Conservation (phyloP, 2,888 invertebrate genomes). For the Elegia similella region DNA sequence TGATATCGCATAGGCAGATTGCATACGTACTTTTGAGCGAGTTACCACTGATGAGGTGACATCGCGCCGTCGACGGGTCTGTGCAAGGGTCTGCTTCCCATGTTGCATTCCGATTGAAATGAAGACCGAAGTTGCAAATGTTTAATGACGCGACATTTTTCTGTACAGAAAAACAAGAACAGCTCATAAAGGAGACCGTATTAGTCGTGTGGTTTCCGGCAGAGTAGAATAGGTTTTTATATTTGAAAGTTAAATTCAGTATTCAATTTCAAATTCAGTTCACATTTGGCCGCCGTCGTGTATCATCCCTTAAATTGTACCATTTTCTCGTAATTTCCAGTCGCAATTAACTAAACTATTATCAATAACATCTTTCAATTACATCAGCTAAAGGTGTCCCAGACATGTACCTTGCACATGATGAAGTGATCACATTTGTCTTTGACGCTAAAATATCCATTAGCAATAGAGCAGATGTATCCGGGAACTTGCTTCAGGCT, state of each 20-base stretch:
- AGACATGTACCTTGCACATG: background rate
- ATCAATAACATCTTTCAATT: too few relatives aligned
- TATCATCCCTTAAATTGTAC: too few relatives aligned
- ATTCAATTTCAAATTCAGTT: too few relatives aligned
- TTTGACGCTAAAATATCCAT: background rate
- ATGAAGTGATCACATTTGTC: conserved; percentile 3
- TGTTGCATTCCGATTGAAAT: conserved; percentile 83
- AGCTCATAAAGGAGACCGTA: too few relatives aligned
- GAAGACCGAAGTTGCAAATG: conserved; percentile 85
- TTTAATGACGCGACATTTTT: conserved; percentile 84
- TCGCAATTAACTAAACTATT: too few relatives aligned
- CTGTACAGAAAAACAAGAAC: conserved; percentile 26
- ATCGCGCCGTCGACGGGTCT: background rate
- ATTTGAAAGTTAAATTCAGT: background rate
- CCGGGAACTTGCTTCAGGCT: background rate
- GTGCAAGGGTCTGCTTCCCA: conserved; percentile 16
- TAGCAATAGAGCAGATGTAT: background rate
- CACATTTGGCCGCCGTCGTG: too few relatives aligned
- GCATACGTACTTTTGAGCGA: background rate
- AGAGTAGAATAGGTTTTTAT: background rate
- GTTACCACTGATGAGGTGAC: conserved; percentile 19
- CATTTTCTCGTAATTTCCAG: too few relatives aligned
- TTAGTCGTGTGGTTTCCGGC: too few relatives aligned
- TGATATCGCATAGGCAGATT: background rate
- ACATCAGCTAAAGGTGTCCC: too few relatives aligned